Evolutionary conservation across 2,113 vertebrate species (phyloP).

Genomic region (Pterocles orientalis): DNA sequence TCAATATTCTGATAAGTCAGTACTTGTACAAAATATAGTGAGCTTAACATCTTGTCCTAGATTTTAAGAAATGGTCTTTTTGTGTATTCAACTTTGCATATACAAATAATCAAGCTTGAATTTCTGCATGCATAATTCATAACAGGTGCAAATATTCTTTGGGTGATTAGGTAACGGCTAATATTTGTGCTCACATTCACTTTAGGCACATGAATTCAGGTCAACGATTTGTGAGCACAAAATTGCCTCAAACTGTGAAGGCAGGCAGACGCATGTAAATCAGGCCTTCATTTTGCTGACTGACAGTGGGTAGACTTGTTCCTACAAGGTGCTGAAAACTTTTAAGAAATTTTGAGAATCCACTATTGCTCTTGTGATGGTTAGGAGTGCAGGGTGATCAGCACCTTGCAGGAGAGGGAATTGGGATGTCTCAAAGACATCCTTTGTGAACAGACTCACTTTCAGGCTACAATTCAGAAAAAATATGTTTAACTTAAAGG

Average conservation of each 20-base stretch:
- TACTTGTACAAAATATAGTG: constrained; percentile 13
- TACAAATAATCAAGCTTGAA: constrained; percentile 36
- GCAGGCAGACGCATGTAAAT: neutral
- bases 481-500: neutral
- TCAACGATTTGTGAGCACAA: constrained; percentile 28
- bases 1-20: constrained; percentile 22
- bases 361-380: neutral
- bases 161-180: constrained; percentile 41
- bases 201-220: constrained; percentile 20
- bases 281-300: neutral
- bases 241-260: constrained; percentile 1
- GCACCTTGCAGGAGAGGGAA: neutral
- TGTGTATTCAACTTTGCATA: constrained; percentile 34
- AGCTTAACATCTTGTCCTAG: constrained; percentile 37
- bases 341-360: neutral
- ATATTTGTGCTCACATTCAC: constrained; percentile 50
- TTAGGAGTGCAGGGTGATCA: neutral
- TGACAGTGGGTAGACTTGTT: neutral
- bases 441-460: neutral
- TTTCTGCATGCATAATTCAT: constrained; percentile 39
- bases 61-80: constrained; percentile 28
- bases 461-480: neutral
- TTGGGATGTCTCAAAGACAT: neutral
- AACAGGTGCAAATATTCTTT: constrained; percentile 48
- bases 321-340: neutral